phyloP scores from a whole-genome alignment of 2,888 invertebrate species.

The Ecdyonurus torrentis region DNA sequence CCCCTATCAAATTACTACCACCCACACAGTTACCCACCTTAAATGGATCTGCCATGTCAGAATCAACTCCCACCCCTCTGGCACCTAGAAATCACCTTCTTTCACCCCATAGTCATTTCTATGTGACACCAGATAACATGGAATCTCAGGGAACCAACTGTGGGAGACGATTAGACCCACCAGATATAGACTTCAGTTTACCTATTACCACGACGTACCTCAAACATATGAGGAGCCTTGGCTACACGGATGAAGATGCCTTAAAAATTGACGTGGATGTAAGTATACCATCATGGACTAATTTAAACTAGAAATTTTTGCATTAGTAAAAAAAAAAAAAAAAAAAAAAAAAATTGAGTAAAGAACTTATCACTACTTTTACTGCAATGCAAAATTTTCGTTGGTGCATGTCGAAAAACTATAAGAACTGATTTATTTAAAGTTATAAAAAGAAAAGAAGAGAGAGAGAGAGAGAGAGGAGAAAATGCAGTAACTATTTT shows the following conservation, averaged over 20 bases:
- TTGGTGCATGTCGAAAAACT: no score
- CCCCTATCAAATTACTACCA: conserved; percentile 24
- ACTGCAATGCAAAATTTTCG: no score
- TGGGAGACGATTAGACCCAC: conserved; percentile 26
- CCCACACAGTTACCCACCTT: conserved; percentile 10
- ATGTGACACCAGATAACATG: conserved; percentile 12
- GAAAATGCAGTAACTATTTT: no score
- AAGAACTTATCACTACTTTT: no score
- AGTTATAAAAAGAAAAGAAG: no score
- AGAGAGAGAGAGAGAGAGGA: no score
- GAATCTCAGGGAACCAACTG: conserved; percentile 20
- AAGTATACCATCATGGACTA: conserved; percentile 30
- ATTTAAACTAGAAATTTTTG: no score
- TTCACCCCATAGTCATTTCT: no score
- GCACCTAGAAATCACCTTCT: not conserved
- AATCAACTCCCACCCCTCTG: conserved; percentile 9
- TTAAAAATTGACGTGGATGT: conserved; percentile 40
- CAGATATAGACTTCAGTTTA: conserved; percentile 55
- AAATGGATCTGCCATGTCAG: conserved; percentile 3
- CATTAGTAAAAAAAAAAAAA: no score
- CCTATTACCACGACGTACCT: conserved; percentile 82
- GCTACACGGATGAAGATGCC: conserved; percentile 41
- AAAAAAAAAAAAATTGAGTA: no score
- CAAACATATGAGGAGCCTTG: conserved; percentile 63
- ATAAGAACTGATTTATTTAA: no score